These are phyloP conservation scores for Forbesichthys papilliferus DNA, from an alignment of 2,113 vertebrate genomes.

Conservation along the genomic window DNA sequence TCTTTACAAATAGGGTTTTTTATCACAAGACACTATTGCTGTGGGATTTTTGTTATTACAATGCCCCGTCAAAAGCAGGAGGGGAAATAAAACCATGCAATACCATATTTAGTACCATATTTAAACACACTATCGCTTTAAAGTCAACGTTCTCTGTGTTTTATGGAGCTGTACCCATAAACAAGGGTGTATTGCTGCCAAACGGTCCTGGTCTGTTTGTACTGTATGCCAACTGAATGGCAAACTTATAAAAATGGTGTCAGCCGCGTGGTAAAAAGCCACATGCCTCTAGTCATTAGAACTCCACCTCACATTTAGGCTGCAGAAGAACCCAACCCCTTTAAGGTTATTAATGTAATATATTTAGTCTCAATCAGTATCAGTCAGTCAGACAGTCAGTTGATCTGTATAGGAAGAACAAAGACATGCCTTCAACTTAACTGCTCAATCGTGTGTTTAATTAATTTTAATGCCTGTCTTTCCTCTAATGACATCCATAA, in stretches of 20 bases:
- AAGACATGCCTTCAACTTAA: constrained; percentile 51
- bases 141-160: background rate
- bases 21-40: too few species aligned
- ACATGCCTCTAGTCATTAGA: constrained; percentile 32
- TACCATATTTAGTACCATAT: background rate
- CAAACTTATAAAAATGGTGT: constrained; percentile 4
- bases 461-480: constrained; percentile 57
- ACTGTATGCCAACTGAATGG: background rate
- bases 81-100: background rate
- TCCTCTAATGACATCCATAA: constrained; percentile 39
- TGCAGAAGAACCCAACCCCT: constrained; percentile 9
- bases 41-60: too few species aligned
- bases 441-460: constrained; percentile 56
- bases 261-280: constrained; percentile 15
- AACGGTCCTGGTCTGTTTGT: background rate
- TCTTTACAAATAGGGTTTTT: too few species aligned
- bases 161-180: too few species aligned
- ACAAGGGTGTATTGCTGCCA: too few species aligned
- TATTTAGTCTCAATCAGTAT: constrained; percentile 39
- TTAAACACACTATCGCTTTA: background rate
- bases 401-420: constrained; percentile 51
- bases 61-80: background rate
- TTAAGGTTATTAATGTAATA: constrained; percentile 46
- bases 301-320: constrained; percentile 13
- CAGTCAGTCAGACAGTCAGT: constrained; percentile 43